Base-by-base conservation (phyloP, 2,888 invertebrate genomes). In the Conus canariensis region DNA sequence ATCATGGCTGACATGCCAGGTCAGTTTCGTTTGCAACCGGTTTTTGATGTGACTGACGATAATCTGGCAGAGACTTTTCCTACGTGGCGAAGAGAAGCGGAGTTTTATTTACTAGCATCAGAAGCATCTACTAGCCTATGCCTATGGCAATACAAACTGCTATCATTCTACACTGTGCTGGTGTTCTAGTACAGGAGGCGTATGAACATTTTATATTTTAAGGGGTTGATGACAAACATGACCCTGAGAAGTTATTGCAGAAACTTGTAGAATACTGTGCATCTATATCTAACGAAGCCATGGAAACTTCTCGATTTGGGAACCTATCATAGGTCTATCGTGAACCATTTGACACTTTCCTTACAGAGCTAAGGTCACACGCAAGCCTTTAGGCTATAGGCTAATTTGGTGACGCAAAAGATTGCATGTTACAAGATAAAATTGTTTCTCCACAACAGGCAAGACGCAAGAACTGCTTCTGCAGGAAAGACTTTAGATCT, bases 261-360 rank as follows among this genome's bases (percentile, higher is more conserved):
- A 70, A 70, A 22, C 70, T 70, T 22, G 70, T 8, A 16, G 70
- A 70, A 10, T 80, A n/a, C 45, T 80, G 80, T 30, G 5, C 30
- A 9, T 45, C 14, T 14, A 74, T 14, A 74, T 74, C 74, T 19
- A 74, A 74, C 5, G n/a, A 74, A 22, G 74, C 12, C 14, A 74
- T 10, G 8, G 74, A 74, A 59, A 59, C 86, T 9, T 59, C 14
- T 59, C 12, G 86, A 86, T 86, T 86, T 60, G 2, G 86, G 25
- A 86, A 86, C 60, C 12, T 6, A 2, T 0, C 59, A 7, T 4
- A 4, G 3, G 45, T 3, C 45, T 25, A 25, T 25, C 25, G 7
- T 8, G 58, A 58, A 19, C 86, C 86, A 9, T 86, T 86, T 59
- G 59, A 86, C n/a, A 12, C 58, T 22, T 87, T 87, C 30, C 30